phyloP scores from a whole-genome alignment of 2,797 vertebrate species.

The Menidia menidia region DNA sequence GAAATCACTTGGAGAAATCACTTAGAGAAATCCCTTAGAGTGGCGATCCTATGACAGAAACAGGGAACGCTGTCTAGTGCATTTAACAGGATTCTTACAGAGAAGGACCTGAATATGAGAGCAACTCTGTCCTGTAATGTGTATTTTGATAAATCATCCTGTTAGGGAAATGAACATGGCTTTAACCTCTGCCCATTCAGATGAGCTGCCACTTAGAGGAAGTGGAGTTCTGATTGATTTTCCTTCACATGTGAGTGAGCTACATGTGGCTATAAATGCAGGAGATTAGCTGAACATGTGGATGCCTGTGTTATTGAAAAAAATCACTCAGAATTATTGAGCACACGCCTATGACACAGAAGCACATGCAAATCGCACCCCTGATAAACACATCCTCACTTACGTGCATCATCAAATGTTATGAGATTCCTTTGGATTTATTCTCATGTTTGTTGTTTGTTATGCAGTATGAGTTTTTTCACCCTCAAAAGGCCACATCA shows the following conservation, averaged over 20 bases:
- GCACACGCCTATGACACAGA: slow-evolving; percentile 14
- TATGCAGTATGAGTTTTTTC: slow-evolving; percentile 3
- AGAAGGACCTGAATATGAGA: slow-evolving; percentile 54
- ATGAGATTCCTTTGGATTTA: neutral
- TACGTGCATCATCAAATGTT: neutral
- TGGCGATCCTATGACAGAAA: slow-evolving; percentile 54
- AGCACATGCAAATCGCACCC: slow-evolving; percentile 12
- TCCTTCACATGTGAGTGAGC: slow-evolving; percentile 76
- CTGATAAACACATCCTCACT: slow-evolving; percentile 3
- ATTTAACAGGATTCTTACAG: slow-evolving; percentile 61
- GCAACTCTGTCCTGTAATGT: slow-evolving; percentile 35
- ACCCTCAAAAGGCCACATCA: neutral
- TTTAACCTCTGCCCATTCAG: slow-evolving; percentile 78
- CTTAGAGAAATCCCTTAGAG: slow-evolving; percentile 37
- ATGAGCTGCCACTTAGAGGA: slow-evolving; percentile 77
- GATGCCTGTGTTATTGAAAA: slow-evolving; percentile 68
- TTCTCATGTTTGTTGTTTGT: slow-evolving; percentile 14
- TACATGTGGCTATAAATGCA: slow-evolving; percentile 70
- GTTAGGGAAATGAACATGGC: slow-evolving; percentile 70
- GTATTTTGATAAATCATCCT: slow-evolving; percentile 74
- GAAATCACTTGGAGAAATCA: slow-evolving; percentile 32
- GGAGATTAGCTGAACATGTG: slow-evolving; percentile 75
- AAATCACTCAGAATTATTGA: slow-evolving; percentile 68
- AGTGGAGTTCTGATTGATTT: slow-evolving; percentile 82
- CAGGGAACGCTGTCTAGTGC: slow-evolving; percentile 60